Base-by-base conservation (phyloP, 2,113 vertebrate genomes). In the Hydropotes inermis region DNA sequence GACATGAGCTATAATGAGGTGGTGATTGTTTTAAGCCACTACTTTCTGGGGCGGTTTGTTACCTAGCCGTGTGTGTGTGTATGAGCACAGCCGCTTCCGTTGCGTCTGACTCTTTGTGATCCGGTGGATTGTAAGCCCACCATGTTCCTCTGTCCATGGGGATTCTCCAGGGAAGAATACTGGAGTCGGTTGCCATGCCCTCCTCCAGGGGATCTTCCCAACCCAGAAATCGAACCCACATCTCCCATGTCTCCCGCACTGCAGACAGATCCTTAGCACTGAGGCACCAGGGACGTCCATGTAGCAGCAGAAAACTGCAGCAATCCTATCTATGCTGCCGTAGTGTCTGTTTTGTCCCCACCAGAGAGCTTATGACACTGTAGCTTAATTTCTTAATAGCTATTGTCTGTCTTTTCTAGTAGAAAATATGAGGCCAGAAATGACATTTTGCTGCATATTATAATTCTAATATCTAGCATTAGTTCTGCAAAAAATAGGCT, bases 391-490 rank as follows among this genome's bases (percentile, higher is more conserved):
- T 96, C 83, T 39, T 79, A 23, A 1, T 45, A 74, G 28, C 36
- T 82, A 52, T 23, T 58, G 30, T 52, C 14, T 27, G 23, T 60
- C 33, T 90, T 91, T 90, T 39, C 47, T n/a, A 33, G 50, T 15
- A 96, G 91, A 76, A 92, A 78, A 76, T 27, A 55, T 43, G 30
- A 97, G 81, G n/a, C 30, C 25, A 92, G 52, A 45, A 64, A 47
- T 79, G 39, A 78, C 21, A 17, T 58, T 94, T 84, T 83, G 2
- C 60, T 36, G 16, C 7, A 39, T 21, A 70, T 83, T 84, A 25
- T 85, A 60, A 85, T 89, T 95, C 13, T 43, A 58, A 64, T 81
- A 79, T 55, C 1, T 79, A 58, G 54, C 6, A 36, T 76, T 17
- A 11, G 28, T 82, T 89, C 84, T 90, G 13, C 4, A 60, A 55